phyloP scores from a whole-genome alignment of 2,888 invertebrate species.

The Brachycybe producta region DNA sequence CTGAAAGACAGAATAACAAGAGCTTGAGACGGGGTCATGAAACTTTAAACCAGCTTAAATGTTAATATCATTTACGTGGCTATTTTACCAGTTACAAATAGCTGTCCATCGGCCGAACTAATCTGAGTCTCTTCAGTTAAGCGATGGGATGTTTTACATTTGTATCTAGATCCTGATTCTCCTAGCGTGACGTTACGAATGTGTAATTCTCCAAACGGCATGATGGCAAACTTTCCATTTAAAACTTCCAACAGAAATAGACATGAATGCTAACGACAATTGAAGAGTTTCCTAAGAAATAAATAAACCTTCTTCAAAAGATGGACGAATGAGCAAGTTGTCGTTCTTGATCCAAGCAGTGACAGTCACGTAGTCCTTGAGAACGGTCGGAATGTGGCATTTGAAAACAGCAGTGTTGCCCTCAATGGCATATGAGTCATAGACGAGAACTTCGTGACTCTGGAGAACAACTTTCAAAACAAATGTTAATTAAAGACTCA shows the following conservation, averaged over 20 bases:
- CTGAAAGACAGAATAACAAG: too few relatives aligned
- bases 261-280: too few relatives aligned
- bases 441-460: slow-evolving; percentile 15
- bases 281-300: too few relatives aligned
- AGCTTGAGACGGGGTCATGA: too few relatives aligned
- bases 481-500: too few relatives aligned
- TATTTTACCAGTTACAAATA: slow-evolving; percentile 14
- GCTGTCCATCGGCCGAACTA: slow-evolving; percentile 9
- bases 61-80: too few relatives aligned
- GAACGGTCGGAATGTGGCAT: slow-evolving; percentile 11
- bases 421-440: slow-evolving; percentile 11
- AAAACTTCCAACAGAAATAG: not conserved
- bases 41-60: too few relatives aligned
- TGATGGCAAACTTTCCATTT: slow-evolving; percentile 11
- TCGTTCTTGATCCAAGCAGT: slow-evolving; percentile 15
- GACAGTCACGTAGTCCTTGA: slow-evolving; percentile 4
- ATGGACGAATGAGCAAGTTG: slow-evolving; percentile 7
- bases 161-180: slow-evolving; percentile 10
- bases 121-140: slow-evolving; percentile 3
- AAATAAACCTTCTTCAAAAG: not conserved
- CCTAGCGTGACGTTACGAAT: not conserved
- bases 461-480: slow-evolving; percentile 8
- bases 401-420: slow-evolving; percentile 15
- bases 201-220: slow-evolving; percentile 11
- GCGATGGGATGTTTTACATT: slow-evolving; percentile 13